Evolutionary conservation across 2,797 vertebrate species (phyloP), one percentile per base, ranked within the genome.

Genomic region (Urophycis tenuis): DNA sequence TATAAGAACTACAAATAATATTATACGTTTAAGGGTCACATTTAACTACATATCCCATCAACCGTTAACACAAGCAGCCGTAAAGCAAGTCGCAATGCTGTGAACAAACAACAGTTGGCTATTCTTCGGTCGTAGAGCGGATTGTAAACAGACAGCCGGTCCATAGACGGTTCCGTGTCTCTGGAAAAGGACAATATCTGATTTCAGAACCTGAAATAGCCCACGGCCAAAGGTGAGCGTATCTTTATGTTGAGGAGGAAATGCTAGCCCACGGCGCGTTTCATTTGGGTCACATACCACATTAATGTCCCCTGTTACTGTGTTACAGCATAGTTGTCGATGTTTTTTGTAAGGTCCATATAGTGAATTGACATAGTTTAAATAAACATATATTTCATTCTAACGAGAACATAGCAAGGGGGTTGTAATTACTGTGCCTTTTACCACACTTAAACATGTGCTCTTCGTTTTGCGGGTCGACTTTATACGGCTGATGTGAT

Each of bases 171-270:
- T 29, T 17, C 11, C 70, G 30, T 32, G 67, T 72, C 39, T 25
- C 11, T 1, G 35, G 5, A 31, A 11, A 67, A 11, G 1, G 0
- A 74, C 41, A 15, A 60, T 72, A 39, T 85, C 72, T 36, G 7
- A 45, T 81, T 75, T 73, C 81, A 81, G 71, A 72, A 82, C 74
- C 53, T 77, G n/a, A 85, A 70, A 74, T 69, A 74, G 76, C n/a
- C 4, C 25, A 11, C 71, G 73, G 67, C 81, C 69, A 80, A 85
- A 77, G 41, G 5, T 70, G 75, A 19, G 5, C 74, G 64, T 84
- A n/a, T 81, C 79, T 85, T 74, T 75, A 84, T 80, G 74, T 80
- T 81, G 76, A 29, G 49, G 74, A 75, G 22, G 67, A 67, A 76
- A 83, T 83, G 74, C 39, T 67, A 75, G 2, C 41, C 22, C 53